Evolutionary conservation across 2,113 vertebrate genomes (phyloP).

Genomic region (Grantiella picta): DNA sequence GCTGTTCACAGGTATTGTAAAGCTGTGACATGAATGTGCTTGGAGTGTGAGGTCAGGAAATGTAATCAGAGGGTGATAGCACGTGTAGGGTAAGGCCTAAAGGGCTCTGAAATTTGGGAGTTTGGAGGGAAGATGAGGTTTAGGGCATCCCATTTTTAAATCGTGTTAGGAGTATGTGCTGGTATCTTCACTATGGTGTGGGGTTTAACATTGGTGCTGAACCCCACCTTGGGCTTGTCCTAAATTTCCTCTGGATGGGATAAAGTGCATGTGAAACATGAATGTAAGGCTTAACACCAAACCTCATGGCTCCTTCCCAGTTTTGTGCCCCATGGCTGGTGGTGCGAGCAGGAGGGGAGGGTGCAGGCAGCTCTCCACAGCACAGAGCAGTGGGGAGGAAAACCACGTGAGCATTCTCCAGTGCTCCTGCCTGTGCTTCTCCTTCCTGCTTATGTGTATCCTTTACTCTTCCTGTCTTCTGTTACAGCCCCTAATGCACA

Average conservation of each 20-base stretch:
- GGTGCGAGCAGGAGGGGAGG: accelerated
- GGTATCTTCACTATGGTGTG: not conserved
- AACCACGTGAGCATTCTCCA: accelerated
- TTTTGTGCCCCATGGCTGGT: accelerated
- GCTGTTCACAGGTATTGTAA: not conserved
- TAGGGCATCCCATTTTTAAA: not conserved
- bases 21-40: not conserved
- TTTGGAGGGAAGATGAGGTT: not conserved
- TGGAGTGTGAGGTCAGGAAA: not conserved
- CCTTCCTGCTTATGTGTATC: not conserved
- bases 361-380: accelerated
- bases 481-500: constrained; percentile 41
- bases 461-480: not conserved
- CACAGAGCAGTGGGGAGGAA: accelerated
- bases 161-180: accelerated
- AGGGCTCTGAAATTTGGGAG: not conserved
- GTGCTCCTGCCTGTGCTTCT: accelerated
- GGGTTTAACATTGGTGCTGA: not conserved
- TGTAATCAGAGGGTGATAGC: not conserved
- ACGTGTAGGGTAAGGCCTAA: no score
- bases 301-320: accelerated
- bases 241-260: not conserved
- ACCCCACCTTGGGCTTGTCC: not conserved
- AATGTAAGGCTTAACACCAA: not conserved
- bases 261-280: not conserved